Base-by-base conservation (phyloP, 2,113 vertebrate genomes). In the Tragelaphus scriptus region DNA sequence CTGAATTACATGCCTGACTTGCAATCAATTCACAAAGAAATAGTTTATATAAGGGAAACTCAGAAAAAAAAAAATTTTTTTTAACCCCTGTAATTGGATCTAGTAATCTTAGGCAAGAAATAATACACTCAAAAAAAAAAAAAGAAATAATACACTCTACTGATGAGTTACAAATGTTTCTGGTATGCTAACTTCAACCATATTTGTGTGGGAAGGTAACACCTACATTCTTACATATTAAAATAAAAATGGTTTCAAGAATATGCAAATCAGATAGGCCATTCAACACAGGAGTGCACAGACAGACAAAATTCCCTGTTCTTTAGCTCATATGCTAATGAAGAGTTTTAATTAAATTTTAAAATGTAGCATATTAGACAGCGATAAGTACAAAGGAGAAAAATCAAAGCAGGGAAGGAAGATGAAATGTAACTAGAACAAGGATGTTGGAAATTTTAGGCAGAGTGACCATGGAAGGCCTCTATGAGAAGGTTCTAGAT, bases 161-260 rank as follows among this genome's bases (percentile, higher is more conserved):
- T 97, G 94, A 98, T 92, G 94, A 96, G 71, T 97, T 97, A 96
- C 97, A 97, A 98, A 97, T 96, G 95, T 97, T 92, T 88, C 96
- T 97, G 95, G 97, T 91, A 96, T 92, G 95, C 88, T 94, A 97
- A 95, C 92, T 97, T 97, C 68, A 85, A 96, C 87, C 94, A 95
- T 88, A 97, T 94, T 97, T 92, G 61, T 65, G 56, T 84, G 86
- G 81, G 96, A 94, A 97, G 56, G 82, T 95, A 98, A 97, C 90
- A 96, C 79, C 90, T 97, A 96, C 93, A 96, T 90, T 92, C 88
- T 93, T 96, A 85, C 93, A 94, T 68, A 95, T 95, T 97, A 94
- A 96, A 85, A 94, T 94, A 58, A 97, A 97, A 89, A 90, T 49
- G 49, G 55, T 77, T 88, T 97, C 75, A 90, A 82, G 71, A 90